A percentile compares a stretch with the other conserved stretches of the same genome.
Evolutionary conservation across 2,888 invertebrate species (phyloP).

Genomic region (Bugulina stolonifera): DNA sequence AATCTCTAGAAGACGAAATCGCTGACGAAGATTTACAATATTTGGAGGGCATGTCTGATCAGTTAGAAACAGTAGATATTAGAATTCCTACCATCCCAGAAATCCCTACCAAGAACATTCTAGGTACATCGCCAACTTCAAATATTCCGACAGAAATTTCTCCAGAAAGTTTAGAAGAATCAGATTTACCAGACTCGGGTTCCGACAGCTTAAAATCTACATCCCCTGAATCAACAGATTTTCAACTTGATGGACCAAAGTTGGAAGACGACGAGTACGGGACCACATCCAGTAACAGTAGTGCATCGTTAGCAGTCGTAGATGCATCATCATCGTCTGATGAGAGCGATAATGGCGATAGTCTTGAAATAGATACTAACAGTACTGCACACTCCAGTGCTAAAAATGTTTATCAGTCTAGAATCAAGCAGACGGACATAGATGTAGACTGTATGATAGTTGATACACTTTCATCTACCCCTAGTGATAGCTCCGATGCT

Average conservation of each 20-base stretch:
- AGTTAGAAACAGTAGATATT: not conserved
- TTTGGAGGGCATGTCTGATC: not conserved
- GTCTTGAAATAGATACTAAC: not conserved
- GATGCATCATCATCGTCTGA: not conserved
- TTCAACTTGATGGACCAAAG: no score
- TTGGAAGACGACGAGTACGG: no score
- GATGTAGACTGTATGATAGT: not conserved
- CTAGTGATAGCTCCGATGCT: not conserved
- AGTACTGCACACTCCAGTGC: no score
- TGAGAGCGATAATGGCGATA: no score
- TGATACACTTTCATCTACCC: no score
- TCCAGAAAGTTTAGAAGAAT: not conserved
- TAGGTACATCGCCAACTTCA: not conserved
- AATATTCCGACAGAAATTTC: not conserved
- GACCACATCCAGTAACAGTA: no score
- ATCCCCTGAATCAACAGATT: not conserved
- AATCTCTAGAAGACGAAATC: slow-evolving; percentile 16
- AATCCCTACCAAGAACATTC: not conserved
- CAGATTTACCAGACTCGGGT: not conserved
- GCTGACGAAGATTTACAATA: not conserved
- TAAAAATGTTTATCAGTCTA: no score
- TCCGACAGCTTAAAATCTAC: not conserved
- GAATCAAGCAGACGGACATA: not conserved
- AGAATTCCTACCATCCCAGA: not conserved
- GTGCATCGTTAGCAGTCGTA: not conserved